These are phyloP conservation scores for Oligia strigilis DNA, from an alignment of 2,888 invertebrate species.

Conservation along the genomic window DNA sequence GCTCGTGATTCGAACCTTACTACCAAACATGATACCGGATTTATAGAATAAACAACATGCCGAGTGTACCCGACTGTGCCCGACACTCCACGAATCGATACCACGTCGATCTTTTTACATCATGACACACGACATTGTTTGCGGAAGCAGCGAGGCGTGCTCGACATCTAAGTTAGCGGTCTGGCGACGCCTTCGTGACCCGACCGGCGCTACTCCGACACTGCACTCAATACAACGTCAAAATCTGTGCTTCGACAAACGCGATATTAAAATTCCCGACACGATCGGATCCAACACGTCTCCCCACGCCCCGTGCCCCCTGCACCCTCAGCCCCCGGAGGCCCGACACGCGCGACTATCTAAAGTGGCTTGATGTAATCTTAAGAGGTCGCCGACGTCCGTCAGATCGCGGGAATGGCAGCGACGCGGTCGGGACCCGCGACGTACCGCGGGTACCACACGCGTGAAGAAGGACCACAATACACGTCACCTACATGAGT, in stretches of 20 bases:
- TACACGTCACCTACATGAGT: neutral
- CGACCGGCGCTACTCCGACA: slow-evolving; percentile 4
- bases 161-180: slow-evolving; percentile 29
- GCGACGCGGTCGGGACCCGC: neutral
- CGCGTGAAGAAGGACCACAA: neutral
- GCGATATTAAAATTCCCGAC: slow-evolving; percentile 68
- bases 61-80: neutral
- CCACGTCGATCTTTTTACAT: neutral
- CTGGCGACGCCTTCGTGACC: slow-evolving; percentile 21
- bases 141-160: slow-evolving; percentile 11
- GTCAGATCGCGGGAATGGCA: slow-evolving; percentile 13
- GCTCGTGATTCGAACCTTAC: neutral
- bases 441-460: neutral
- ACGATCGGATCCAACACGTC: slow-evolving; percentile 43
- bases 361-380: slow-evolving; percentile 62
- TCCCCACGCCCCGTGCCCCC: neutral
- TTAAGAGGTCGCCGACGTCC: slow-evolving; percentile 56
- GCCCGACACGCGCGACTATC: slow-evolving; percentile 33
- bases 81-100: slow-evolving; percentile 20
- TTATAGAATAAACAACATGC: slow-evolving; percentile 7
- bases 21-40: slow-evolving; percentile 16
- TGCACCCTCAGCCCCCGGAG: neutral
- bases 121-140: slow-evolving; percentile 3
- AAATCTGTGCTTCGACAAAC: slow-evolving; percentile 65
- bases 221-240: slow-evolving; percentile 4